Evolutionary conservation across 2,888 invertebrate species (phyloP).

Genomic region (Bedellia somnulentella): DNA sequence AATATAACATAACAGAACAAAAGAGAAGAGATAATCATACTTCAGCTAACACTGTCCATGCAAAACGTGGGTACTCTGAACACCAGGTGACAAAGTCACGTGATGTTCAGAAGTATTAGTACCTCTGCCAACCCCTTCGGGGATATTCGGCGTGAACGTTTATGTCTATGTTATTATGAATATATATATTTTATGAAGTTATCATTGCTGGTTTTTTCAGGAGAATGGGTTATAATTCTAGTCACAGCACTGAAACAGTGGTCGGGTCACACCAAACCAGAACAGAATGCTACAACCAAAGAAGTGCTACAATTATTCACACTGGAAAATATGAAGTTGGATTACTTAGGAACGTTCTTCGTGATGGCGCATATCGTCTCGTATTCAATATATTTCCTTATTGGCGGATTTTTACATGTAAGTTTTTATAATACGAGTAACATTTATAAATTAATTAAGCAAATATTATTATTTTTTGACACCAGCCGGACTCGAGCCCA

Average conservation of each 20-base stretch:
- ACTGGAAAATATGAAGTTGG: slow-evolving; percentile 52
- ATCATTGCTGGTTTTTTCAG: slow-evolving; percentile 27
- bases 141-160: too few relatives aligned
- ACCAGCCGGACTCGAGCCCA: too few relatives aligned
- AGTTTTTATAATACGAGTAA: slow-evolving; percentile 20
- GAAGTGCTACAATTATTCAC: slow-evolving; percentile 42
- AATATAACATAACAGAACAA: too few relatives aligned
- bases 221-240: slow-evolving; percentile 69
- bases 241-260: slow-evolving; percentile 64
- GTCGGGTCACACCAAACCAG: slow-evolving; percentile 34
- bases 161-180: too few relatives aligned
- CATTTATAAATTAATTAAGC: too few relatives aligned
- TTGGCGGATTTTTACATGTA: slow-evolving; percentile 72
- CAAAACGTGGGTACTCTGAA: background rate
- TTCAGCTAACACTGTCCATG: background rate
- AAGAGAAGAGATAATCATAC: background rate
- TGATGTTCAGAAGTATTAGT: slow-evolving; percentile 7
- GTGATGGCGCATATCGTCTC: slow-evolving; percentile 54
- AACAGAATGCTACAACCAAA: slow-evolving; percentile 26
- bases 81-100: background rate
- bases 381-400: slow-evolving; percentile 60
- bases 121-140: too few relatives aligned
- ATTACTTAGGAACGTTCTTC: slow-evolving; percentile 48
- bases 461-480: too few relatives aligned
- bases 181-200: background rate